Conservation (phyloP, 2,797 vertebrate genomes). For the Amblyraja radiata region DNA sequence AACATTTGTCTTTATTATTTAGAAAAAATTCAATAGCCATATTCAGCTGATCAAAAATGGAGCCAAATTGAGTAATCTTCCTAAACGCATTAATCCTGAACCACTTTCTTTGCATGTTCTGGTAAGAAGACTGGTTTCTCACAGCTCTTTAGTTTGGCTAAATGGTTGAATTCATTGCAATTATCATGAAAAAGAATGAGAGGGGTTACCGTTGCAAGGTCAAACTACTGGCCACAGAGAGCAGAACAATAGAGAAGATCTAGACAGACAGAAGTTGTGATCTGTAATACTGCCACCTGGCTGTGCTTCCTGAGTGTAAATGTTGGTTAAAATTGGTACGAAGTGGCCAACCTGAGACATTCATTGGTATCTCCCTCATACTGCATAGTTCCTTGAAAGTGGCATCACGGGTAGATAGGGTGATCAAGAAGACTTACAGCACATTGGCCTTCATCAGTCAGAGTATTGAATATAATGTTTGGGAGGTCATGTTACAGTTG, state of each 20-base stretch:
- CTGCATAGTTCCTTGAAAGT: no score
- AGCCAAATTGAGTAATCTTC: conserved; percentile 18
- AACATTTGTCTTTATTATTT: background rate
- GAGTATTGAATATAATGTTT: no score
- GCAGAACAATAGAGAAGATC: background rate
- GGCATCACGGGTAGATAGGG: no score
- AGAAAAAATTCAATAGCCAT: conserved; percentile 19
- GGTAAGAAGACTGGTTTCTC: conserved; percentile 2
- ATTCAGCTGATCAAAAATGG: conserved; percentile 33
- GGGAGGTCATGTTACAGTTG: no score
- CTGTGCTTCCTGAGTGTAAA: background rate
- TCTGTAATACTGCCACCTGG: background rate
- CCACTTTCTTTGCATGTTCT: background rate
- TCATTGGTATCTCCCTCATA: background rate
- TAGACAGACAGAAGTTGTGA: background rate
- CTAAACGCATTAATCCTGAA: conserved; percentile 27
- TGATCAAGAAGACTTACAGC: no score
- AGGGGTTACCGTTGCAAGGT: background rate
- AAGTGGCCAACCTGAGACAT: background rate
- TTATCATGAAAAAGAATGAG: background rate
- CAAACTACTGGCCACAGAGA: background rate
- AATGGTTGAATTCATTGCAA: background rate
- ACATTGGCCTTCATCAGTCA: no score
- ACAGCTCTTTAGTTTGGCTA: background rate
- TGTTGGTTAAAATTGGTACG: background rate